Conservation (phyloP, 2,888 invertebrate genomes). For the Eutolmus rufibarbis region DNA sequence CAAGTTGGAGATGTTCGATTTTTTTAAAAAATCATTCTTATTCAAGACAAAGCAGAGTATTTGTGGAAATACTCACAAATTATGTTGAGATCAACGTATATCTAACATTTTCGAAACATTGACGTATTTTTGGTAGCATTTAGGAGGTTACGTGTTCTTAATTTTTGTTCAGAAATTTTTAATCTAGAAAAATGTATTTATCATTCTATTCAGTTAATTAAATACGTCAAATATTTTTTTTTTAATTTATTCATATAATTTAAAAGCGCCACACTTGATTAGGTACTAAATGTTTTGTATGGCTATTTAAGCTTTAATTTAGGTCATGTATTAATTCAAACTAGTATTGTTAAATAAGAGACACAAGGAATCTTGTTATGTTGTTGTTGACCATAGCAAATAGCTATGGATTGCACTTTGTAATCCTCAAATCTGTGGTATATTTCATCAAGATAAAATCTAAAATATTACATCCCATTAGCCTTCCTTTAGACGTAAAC, state of each 20-base stretch:
- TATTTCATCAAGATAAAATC: neutral
- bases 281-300: neutral
- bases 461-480: neutral
- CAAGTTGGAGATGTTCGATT: too few relatives aligned
- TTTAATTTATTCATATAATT: neutral
- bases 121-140: too few relatives aligned
- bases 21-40: too few relatives aligned
- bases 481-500: neutral
- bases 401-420: neutral
- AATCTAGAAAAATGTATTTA: neutral
- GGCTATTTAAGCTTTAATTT: too few relatives aligned
- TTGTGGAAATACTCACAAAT: too few relatives aligned
- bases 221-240: neutral
- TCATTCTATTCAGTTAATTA: neutral
- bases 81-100: too few relatives aligned
- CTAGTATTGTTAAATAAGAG: neutral
- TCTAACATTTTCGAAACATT: too few relatives aligned
- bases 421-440: neutral
- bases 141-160: too few relatives aligned
- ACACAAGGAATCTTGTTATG: neutral
- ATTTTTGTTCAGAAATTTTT: neutral
- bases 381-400: neutral
- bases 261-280: neutral
- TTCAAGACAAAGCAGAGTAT: too few relatives aligned
- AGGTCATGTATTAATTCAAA: neutral